phyloP scores from a whole-genome alignment of 2,797 vertebrate species.

The Cynodonichthys magdalenae region DNA sequence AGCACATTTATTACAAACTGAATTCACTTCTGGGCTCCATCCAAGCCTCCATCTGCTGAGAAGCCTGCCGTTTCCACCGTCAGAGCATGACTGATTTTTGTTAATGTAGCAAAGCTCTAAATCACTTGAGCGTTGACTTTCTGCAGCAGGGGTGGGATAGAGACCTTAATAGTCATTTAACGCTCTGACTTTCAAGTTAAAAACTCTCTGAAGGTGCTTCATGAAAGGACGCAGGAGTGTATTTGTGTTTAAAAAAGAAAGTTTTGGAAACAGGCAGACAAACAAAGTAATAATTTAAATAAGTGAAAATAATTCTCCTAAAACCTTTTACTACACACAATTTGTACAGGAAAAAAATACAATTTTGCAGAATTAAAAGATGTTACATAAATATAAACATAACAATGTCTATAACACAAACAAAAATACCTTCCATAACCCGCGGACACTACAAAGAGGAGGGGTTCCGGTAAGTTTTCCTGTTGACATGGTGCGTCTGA shows the following conservation, averaged over 20 bases:
- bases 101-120: conserved; percentile 76
- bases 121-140: conserved; percentile 59
- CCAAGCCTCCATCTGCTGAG: conserved; percentile 74
- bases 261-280: neutral
- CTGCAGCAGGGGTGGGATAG: conserved; percentile 42
- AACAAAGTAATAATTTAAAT: no score
- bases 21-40: conserved; percentile 70
- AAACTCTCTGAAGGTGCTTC: conserved; percentile 28
- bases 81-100: conserved; percentile 75
- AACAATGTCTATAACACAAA: no score
- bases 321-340: no score
- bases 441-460: no score
- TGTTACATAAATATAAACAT: no score
- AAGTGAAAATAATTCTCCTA: no score
- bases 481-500: no score
- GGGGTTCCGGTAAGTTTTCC: no score
- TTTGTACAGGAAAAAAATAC: no score
- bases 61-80: conserved; percentile 49
- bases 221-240: conserved; percentile 22
- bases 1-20: conserved; percentile 76
- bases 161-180: conserved; percentile 55
- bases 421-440: no score
- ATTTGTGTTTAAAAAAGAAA: conserved; percentile 39
- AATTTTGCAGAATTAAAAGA: no score
- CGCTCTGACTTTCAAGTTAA: conserved; percentile 40